Evolutionary conservation across 2,113 vertebrate species (phyloP).

Genomic region (Sorex araneus): DNA sequence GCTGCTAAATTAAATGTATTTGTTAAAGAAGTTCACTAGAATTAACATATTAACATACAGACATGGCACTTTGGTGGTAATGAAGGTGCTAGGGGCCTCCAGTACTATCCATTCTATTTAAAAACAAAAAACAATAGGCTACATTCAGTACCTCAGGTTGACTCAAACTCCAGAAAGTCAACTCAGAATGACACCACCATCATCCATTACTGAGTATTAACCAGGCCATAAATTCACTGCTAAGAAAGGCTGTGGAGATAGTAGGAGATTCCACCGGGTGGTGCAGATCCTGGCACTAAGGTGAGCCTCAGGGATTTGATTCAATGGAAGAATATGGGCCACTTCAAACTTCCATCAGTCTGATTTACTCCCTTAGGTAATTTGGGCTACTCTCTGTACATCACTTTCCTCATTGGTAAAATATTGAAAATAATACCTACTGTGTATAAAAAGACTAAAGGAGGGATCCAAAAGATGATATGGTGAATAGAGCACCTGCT

Average conservation of each 20-base stretch:
- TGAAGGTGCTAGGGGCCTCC: too few species aligned
- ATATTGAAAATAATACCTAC: constrained; percentile 33
- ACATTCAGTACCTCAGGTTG: background rate
- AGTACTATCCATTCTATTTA: too few species aligned
- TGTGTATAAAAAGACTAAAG: background rate
- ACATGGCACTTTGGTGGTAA: too few species aligned
- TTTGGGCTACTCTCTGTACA: constrained; percentile 3
- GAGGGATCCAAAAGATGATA: too few species aligned
- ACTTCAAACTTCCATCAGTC: background rate
- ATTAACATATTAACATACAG: too few species aligned
- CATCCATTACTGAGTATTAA: background rate
- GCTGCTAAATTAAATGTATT: too few species aligned
- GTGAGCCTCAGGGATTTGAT: background rate
- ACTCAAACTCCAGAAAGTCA: constrained; percentile 17
- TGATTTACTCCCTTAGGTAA: background rate
- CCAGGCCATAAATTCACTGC: background rate
- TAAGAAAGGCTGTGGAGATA: background rate
- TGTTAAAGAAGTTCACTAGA: too few species aligned
- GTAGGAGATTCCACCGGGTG: background rate
- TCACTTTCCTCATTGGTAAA: constrained; percentile 22
- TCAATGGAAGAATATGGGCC: background rate
- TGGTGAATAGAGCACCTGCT: too few species aligned
- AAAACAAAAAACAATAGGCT: background rate
- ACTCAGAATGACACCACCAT: background rate
- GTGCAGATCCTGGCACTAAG: background rate